Percentiles rank a stretch among this genome's conserved stretches.
Conservation (phyloP, 2,113 vertebrate species). For the Antigone vipio region DNA sequence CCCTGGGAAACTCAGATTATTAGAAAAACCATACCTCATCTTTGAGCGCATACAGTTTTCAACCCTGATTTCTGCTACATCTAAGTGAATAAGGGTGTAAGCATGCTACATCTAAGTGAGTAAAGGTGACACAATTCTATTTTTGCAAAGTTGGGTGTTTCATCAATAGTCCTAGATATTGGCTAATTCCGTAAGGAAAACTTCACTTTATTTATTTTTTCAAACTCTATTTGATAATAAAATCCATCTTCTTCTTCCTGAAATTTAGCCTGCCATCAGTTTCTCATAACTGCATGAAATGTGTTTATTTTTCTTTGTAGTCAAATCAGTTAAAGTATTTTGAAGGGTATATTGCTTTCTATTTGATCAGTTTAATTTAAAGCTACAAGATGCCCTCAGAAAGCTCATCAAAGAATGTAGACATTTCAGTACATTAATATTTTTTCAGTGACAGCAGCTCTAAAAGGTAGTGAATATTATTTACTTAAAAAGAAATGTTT, state of each 20-base stretch:
- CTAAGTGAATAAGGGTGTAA: neutral
- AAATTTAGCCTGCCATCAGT: neutral
- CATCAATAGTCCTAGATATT: neutral
- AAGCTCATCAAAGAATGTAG: constrained; percentile 57
- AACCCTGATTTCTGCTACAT: neutral
- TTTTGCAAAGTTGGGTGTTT: neutral
- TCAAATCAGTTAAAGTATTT: constrained; percentile 29
- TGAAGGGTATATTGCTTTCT: constrained; percentile 32
- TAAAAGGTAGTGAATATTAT: constrained; percentile 66
- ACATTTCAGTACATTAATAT: constrained; percentile 1
- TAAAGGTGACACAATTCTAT: neutral
- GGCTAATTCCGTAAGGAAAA: neutral
- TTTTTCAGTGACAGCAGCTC: constrained; percentile 47
- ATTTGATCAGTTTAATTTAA: constrained; percentile 70
- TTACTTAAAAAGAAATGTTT: constrained; percentile 68
- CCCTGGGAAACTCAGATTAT: neutral
- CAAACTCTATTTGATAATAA: neutral
- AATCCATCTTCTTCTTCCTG: neutral
- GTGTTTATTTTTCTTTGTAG: neutral
- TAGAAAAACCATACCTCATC: neutral
- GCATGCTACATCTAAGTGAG: neutral
- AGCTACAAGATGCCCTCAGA: constrained; percentile 53
- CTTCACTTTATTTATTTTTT: neutral
- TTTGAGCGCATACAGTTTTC: neutral
- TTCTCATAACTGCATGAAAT: neutral